These are phyloP conservation scores for Melipona quadrifasciata DNA, from an alignment of 1,140 invertebrate species.

Conservation along the genomic window DNA sequence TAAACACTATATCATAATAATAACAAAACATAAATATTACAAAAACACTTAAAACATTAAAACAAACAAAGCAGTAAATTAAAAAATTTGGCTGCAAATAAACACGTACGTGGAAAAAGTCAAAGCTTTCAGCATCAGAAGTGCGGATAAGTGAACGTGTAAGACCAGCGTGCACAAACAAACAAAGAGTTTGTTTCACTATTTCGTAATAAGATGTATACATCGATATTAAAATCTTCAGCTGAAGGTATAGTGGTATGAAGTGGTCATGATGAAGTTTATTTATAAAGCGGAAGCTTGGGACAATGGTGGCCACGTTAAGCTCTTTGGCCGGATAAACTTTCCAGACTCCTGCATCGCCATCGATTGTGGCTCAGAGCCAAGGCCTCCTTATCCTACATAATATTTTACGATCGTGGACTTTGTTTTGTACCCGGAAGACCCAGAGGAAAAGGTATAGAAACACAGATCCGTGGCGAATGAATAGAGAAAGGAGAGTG, in stretches of 20 bases:
- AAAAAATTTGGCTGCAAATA: neutral
- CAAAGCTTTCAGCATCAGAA: no score
- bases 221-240: constrained; percentile 48
- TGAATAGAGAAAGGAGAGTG: constrained; percentile 7
- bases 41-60: no score
- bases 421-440: constrained; percentile 50
- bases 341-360: constrained; percentile 66
- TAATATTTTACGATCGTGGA: constrained; percentile 67
- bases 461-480: constrained; percentile 17
- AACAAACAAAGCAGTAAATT: no score
- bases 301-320: constrained; percentile 48
- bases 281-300: constrained; percentile 65
- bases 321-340: constrained; percentile 65
- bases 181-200: neutral
- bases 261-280: constrained; percentile 57
- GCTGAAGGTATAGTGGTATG: constrained; percentile 26
- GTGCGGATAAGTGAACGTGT: neutral
- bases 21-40: no score
- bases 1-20: no score
- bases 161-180: neutral
- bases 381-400: constrained; percentile 66
- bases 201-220: constrained; percentile 11
- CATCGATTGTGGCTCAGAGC: constrained; percentile 65
- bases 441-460: neutral
- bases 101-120: no score